Evolutionary conservation across 2,797 vertebrate genomes (phyloP).

Genomic region (Calcarius lapponicus): DNA sequence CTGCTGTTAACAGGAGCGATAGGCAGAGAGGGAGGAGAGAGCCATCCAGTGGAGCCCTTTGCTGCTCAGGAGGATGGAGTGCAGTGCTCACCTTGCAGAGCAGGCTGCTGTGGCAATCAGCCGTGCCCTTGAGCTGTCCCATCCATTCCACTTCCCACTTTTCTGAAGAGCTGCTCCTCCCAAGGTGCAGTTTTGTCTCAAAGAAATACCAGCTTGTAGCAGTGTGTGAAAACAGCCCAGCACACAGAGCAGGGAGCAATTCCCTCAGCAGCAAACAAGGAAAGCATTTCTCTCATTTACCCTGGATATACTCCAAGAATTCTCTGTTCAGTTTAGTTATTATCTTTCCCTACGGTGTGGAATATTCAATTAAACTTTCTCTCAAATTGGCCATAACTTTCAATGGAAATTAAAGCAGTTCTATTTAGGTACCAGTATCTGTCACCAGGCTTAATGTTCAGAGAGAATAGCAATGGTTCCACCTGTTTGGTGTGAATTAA

Average conservation of each 20-base stretch:
- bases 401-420: constrained; percentile 54
- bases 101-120: background rate
- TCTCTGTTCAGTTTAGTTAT: constrained; percentile 32
- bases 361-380: constrained; percentile 72
- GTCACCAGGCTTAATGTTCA: constrained; percentile 34
- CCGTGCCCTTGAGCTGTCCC: constrained; percentile 41
- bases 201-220: constrained; percentile 5
- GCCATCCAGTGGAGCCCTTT: background rate
- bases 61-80: background rate
- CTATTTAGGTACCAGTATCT: constrained; percentile 57
- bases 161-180: constrained; percentile 31
- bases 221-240: constrained; percentile 13
- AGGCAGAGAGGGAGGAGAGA: background rate
- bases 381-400: constrained; percentile 71
- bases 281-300: constrained; percentile 45
- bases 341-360: constrained; percentile 53
- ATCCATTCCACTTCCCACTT: background rate
- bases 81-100: background rate
- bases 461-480: constrained; percentile 8
- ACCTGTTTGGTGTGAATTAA: constrained; percentile 29
- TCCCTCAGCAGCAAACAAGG: constrained; percentile 19
- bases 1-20: background rate
- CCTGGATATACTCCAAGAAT: constrained; percentile 66
- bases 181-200: constrained; percentile 34
- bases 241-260: constrained; percentile 45